These are phyloP conservation scores for Anableps anableps DNA, from an alignment of 2,797 vertebrate species.

Conservation along the genomic window DNA sequence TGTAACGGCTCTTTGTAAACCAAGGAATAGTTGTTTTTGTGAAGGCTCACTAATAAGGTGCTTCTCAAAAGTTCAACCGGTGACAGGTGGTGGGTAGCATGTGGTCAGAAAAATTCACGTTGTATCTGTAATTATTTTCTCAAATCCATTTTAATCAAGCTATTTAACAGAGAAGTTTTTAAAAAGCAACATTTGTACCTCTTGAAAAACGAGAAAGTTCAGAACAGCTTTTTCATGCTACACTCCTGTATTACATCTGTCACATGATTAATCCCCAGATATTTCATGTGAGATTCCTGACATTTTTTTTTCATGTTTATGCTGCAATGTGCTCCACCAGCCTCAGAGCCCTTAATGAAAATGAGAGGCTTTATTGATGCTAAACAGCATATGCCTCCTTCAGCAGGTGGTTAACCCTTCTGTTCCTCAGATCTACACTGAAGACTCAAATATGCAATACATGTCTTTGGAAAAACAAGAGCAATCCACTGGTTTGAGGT, in stretches of 20 bases:
- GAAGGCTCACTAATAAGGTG: neutral
- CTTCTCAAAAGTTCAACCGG: neutral
- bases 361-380: slow-evolving; percentile 61
- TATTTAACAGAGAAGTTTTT: slow-evolving; percentile 3
- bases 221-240: slow-evolving; percentile 5
- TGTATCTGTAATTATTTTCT: slow-evolving; percentile 5
- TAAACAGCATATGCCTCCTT: slow-evolving; percentile 43
- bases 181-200: neutral
- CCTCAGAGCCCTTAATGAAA: slow-evolving; percentile 65
- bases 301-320: slow-evolving; percentile 65
- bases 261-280: slow-evolving; percentile 76
- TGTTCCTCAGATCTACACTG: slow-evolving; percentile 44
- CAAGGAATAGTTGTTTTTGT: neutral
- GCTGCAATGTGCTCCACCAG: slow-evolving; percentile 47
- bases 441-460: neutral
- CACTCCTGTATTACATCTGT: slow-evolving; percentile 51
- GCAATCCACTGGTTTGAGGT: neutral
- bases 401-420: slow-evolving; percentile 48
- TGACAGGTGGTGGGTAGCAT: neutral
- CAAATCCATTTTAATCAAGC: neutral
- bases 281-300: slow-evolving; percentile 74
- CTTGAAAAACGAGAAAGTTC: neutral
- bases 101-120: neutral
- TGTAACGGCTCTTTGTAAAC: neutral
- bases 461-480: neutral